Conservation (phyloP, 2,113 vertebrate species). For the Ageneiosus marmoratus region DNA sequence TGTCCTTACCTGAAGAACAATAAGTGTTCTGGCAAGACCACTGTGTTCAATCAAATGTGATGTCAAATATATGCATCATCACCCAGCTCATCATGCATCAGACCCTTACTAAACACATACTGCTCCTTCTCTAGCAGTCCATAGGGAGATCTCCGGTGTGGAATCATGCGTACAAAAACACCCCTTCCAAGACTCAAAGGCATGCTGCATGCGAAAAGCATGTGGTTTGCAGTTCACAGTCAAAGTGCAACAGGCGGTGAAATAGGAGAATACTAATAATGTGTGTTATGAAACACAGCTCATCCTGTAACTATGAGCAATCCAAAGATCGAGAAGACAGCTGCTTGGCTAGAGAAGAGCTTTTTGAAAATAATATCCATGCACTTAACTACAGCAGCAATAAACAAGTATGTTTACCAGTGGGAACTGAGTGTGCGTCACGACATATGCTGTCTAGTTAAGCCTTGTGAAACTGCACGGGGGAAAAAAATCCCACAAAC, state of each 20-base stretch:
- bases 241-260: constrained; percentile 28
- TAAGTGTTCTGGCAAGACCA: not conserved
- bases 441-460: not conserved
- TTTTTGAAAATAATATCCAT: constrained; percentile 10
- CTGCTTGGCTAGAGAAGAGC: not conserved
- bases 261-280: constrained; percentile 13
- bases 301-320: not conserved
- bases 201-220: constrained; percentile 4
- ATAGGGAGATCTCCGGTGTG: not conserved
- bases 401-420: constrained; percentile 15
- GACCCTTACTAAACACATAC: not conserved
- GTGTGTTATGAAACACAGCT: constrained; percentile 20
- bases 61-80: not conserved
- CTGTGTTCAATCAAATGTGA: not conserved
- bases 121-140: not conserved
- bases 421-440: not conserved
- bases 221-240: constrained; percentile 10
- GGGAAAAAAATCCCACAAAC: constrained; percentile 9
- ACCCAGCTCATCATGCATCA: not conserved
- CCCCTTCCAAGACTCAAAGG: not conserved
- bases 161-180: not conserved
- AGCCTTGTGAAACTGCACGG: constrained; percentile 2
- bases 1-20: not conserved
- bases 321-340: constrained; percentile 12
- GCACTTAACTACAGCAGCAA: not conserved